These are phyloP conservation scores for Drosophila aldrichi DNA, from an alignment of 2,888 invertebrate species.

Conservation along the genomic window DNA sequence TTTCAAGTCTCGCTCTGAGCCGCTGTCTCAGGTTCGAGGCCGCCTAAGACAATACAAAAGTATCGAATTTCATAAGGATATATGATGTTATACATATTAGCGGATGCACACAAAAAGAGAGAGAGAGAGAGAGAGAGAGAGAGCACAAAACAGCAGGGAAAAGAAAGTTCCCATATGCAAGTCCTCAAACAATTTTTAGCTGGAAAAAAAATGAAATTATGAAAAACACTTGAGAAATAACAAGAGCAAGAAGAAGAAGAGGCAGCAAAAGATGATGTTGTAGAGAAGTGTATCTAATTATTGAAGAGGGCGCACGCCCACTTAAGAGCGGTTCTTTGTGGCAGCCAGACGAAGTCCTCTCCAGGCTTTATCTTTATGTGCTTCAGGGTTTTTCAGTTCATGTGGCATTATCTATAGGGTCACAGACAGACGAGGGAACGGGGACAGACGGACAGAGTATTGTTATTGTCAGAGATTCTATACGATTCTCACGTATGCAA, in stretches of 20 bases:
- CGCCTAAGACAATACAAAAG: slow-evolving; percentile 59
- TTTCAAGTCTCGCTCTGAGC: slow-evolving; percentile 15
- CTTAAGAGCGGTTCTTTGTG: slow-evolving; percentile 61
- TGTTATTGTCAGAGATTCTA: slow-evolving; percentile 22
- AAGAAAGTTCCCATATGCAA: slow-evolving; percentile 65
- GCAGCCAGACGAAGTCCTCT: slow-evolving; percentile 18
- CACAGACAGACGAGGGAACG: slow-evolving; percentile 7
- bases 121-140: not conserved
- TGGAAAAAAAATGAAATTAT: slow-evolving; percentile 40
- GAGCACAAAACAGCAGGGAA: not conserved
- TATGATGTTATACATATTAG: slow-evolving; percentile 18
- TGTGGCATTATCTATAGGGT: slow-evolving; percentile 50
- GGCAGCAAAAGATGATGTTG: not conserved
- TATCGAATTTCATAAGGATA: slow-evolving; percentile 76
- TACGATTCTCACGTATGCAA: slow-evolving; percentile 60
- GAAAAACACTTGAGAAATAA: slow-evolving; percentile 61
- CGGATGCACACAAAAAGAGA: slow-evolving; percentile 37
- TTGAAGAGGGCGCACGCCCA: slow-evolving; percentile 63
- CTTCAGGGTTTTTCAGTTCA: slow-evolving; percentile 22
- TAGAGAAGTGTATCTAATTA: slow-evolving; percentile 65
- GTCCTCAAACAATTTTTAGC: slow-evolving; percentile 50
- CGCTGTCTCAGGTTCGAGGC: slow-evolving; percentile 30
- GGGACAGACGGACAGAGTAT: not conserved
- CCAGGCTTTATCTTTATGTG: slow-evolving; percentile 13
- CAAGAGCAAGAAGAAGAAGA: slow-evolving; percentile 3